Evolutionary conservation across 1,140 invertebrate species (phyloP), one percentile per base, ranked within the genome.

Genomic region (Oryctes rhinoceros): DNA sequence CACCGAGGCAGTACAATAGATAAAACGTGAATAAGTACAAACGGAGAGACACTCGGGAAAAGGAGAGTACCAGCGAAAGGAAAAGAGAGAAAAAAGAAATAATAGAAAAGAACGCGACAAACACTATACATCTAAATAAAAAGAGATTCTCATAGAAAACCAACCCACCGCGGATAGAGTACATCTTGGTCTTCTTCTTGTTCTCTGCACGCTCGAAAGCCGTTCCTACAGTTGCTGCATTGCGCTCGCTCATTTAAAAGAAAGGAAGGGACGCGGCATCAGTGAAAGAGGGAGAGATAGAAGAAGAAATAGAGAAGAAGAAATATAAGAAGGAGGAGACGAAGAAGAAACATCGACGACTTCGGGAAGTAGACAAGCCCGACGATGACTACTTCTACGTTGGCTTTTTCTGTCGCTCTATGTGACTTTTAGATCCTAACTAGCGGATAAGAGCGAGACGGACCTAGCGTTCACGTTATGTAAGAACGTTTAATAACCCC

Each of bases 401-500:
- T 71, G 24, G 65, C 65, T 71, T 71, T 71, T 71, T 71, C 65
- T 24, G 18, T 71, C 65, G 65, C 65, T 71, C 35, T 71, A 37
- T 37, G 65, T 24, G 65, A 71, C 65, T 71, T 71, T 71, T 37
- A 37, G 65, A 71, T 71, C 18, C 24, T 30, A 24, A 13, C 65
- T 71, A 71, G 65, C 24, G 65, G 65, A 71, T 71, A 37, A 13
- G 65, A 71, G 65, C 65, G 65, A 71, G 65, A 71, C 20, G 82
- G 83, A 82, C 80, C 24, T 81, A 82, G 80, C 81, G 59, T 81
- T 85, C 83, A 82, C 83, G 84, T 85, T 85, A 84, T 83, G 82
- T 82, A 81, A 83, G 82, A 76, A 76, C 84, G 84, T 84, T 81
- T 86, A 85, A 86, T 85, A 85, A 86, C 85, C 85, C 85, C 82